Percentiles rank a stretch among this genome's conserved stretches.
phyloP scores from a whole-genome alignment of 2,113 vertebrate genomes.

The Tupaia tana region DNA sequence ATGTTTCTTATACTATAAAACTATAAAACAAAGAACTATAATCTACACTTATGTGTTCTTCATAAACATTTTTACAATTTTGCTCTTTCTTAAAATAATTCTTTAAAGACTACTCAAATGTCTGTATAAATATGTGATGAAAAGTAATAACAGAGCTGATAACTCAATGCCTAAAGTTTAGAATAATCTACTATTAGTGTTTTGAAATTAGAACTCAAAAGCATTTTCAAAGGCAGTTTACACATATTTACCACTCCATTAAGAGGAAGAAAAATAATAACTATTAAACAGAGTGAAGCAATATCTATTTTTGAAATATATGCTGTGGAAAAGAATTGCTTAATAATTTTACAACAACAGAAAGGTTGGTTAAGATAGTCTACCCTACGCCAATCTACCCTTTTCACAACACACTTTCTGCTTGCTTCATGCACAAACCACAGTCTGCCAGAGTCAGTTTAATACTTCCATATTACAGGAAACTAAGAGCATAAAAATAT shows the following conservation, averaged over 20 bases:
- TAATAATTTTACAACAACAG: slow-evolving; percentile 88
- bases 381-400: slow-evolving; percentile 82
- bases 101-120: slow-evolving; percentile 53
- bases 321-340: slow-evolving; percentile 87
- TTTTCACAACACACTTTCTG: slow-evolving; percentile 87
- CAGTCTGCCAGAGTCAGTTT: slow-evolving; percentile 86
- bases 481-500: slow-evolving; percentile 69
- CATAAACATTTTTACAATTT: slow-evolving; percentile 39
- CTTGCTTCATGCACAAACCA: slow-evolving; percentile 89
- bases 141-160: neutral
- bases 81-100: slow-evolving; percentile 44
- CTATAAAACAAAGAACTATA: neutral
- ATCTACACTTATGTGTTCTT: slow-evolving; percentile 24
- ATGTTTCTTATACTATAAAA: neutral
- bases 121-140: neutral
- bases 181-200: neutral
- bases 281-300: slow-evolving; percentile 86
- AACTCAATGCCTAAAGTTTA: slow-evolving; percentile 42
- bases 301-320: slow-evolving; percentile 85
- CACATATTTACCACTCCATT: slow-evolving; percentile 65
- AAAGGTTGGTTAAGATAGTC: slow-evolving; percentile 87
- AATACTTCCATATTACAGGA: slow-evolving; percentile 80
- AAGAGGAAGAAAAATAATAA: slow-evolving; percentile 74
- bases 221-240: slow-evolving; percentile 51
- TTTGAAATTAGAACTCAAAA: slow-evolving; percentile 62